Evolutionary conservation across 2,113 vertebrate genomes (phyloP), one percentile per base, ranked within the genome.

Genomic region (Boulengeromyrus knoepffleri): DNA sequence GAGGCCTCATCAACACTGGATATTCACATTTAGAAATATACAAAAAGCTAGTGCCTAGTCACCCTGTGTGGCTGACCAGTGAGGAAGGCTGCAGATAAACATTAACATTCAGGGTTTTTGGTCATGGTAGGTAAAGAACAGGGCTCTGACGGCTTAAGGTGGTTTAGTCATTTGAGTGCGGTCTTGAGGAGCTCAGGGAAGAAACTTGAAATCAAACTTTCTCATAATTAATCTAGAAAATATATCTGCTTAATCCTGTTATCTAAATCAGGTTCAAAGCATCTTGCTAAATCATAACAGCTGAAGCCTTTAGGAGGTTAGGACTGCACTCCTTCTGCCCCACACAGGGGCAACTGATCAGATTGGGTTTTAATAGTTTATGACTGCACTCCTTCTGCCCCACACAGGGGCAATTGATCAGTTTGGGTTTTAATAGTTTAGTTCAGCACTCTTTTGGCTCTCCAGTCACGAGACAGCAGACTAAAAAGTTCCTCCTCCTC

Each of bases 401-500:
- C 36, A 39, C 36, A 83, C 4, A 83, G 3, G 42, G 21, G 21
- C 36, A 47, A 3, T n/a, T 5, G 4, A 39, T 84, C 42, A 46
- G 21, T 21, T 42, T 83, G 31, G 15, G 77, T 15, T 83, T 83
- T 39, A 49, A 49, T 31, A 31, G n/a, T 47, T 94, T 95, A 99
- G 31, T 97, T 94, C 83, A 99, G 95, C 87, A 97, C 97, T 89
- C 97, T 98, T 93, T 99, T 99, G 58, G 98, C 98, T 89, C 99
- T 94, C 99, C 99, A 99, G 94, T 99, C 98, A 83, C 95, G 95
- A 31, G 96, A 96, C 89, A 99, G 92, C 90, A 99, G 94, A 88
- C 97, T 96, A 92, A 98, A 95, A 87, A 99, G 90, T 88, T 97
- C 97, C 90, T 97, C 99, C 91, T 99, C 96, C 6, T 97, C 97